Base-by-base conservation (phyloP, 2,113 vertebrate genomes). In the Trachemys scripta region DNA sequence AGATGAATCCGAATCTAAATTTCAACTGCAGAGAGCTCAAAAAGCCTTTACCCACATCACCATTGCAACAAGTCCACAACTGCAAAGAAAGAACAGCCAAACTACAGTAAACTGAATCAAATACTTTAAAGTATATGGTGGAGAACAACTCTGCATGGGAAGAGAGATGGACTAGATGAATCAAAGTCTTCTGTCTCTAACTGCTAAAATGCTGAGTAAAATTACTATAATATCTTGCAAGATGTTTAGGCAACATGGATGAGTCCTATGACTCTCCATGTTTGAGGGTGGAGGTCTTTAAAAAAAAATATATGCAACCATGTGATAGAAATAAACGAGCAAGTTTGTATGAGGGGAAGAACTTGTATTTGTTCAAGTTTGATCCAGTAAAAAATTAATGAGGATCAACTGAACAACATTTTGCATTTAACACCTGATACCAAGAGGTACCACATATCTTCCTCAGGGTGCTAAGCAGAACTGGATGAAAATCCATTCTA, bases 291-390 rank as follows among this genome's bases (percentile, higher is more conserved):
- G 86, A 91, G 75, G 69, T 24, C 72, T 29, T 29, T 45, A 11
- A 78, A 76, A 78, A 78, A 25, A 27, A 47, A 45, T 8, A 0
- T 25, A 8, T 12, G 25, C 2, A 85, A 17, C 14, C 4, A 8
- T 10, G 1, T 3, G 5, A 12, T 0, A 4, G 2, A 14, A 84
- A 38, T 42, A 11, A 7, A 54, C 11, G 5, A 38, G 29, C 35
- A 54, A 54, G 19, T 38, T n/a, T 51, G 47, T 47, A 47, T 79
- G 8, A 50, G 16, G 16, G 45, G 27, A 38, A 83, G 56, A 56
- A 31, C 12, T 29, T 27, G 17, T 11, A 57, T 45, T 51, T 45
- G 38, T 29, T 59, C 54, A 42, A 57, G 54, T 11, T 7, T 59
- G n/a, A 83, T 57, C 27, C 56, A 45, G 38, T 45, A 45, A 45